Evolutionary conservation across 1,140 invertebrate species (phyloP).

Genomic region (Diachasma alloeum): DNA sequence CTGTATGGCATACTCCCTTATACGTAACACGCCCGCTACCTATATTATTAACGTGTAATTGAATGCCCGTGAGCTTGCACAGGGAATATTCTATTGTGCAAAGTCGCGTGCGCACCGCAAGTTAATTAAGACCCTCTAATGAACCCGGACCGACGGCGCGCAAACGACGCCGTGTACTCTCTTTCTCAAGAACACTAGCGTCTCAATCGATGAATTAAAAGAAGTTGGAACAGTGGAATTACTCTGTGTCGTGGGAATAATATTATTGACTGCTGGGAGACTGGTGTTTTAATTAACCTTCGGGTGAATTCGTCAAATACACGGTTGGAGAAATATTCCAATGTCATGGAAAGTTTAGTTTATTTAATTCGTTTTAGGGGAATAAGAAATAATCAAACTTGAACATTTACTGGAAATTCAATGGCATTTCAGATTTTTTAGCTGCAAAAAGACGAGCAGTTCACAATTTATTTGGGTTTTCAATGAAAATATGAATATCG

Average conservation of each 20-base stretch:
- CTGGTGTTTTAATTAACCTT: conserved; percentile 1
- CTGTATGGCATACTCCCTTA: background rate
- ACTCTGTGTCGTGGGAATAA: background rate
- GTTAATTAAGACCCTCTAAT: conserved; percentile 40
- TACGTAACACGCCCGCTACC: conserved; percentile 17
- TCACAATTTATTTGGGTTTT: too few relatives aligned
- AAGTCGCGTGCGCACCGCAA: conserved; percentile 36
- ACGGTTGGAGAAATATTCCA: too few relatives aligned
- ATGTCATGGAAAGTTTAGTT: too few relatives aligned
- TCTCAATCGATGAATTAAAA: conserved; percentile 64
- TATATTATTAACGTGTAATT: conserved; percentile 39
- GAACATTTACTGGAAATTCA: too few relatives aligned
- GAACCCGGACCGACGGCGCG: conserved; percentile 27
- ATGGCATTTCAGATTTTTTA: too few relatives aligned
- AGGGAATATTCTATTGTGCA: conserved; percentile 40
- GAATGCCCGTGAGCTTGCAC: conserved; percentile 36
- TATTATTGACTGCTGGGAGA: background rate
- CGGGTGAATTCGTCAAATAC: background rate
- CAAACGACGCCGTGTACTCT: conserved; percentile 19
- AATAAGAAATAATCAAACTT: too few relatives aligned
- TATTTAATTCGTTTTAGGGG: too few relatives aligned
- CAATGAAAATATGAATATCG: too few relatives aligned
- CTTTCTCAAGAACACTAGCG: conserved; percentile 48
- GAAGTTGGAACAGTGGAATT: background rate
- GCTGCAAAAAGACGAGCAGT: too few relatives aligned